Base-by-base conservation (phyloP, 1,140 invertebrate species). In the Tachypleus tridentatus region DNA sequence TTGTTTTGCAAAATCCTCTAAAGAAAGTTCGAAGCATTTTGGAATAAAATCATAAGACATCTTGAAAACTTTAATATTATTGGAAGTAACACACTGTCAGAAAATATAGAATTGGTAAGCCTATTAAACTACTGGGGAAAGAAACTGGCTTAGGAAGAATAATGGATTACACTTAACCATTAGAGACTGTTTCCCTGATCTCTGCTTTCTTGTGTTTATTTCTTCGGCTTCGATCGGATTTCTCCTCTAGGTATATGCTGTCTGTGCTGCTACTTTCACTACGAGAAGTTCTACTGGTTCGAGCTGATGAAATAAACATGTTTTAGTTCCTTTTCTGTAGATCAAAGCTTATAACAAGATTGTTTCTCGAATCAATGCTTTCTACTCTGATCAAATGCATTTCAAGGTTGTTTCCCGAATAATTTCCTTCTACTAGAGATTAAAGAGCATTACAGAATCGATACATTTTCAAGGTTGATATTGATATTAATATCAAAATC, bases 271-370 rank as follows among this genome's bases (percentile, higher is more conserved):
- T 64, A n/a, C 57, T 49, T 9, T 11, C 58, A 11, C 49, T 62
- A n/a, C 63, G 10, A 47, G 47, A 10, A n/a, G 57, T 9, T 4
- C 59, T 62, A 57, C 50, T 65, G 53, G 10, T 64, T 29, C 63
- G 57, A 4, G 51, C 62, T 63, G 48, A 64, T 48, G 49, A 60
- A n/a, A 59, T 10, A 64, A 58, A 61, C 10, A 52, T 51, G 8
- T 9, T 51, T 29, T 29, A 29, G 29, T 29, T 29, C 29, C 29
- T 29, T 29, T 29, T 29, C 29, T 29, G 29, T 29, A 29, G 29
- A 29, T 29, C 29, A 29, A 29, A 29, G 29, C 29, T 29, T 29
- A 29, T 29, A 29, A 29, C 29, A 2, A 29, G 29, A 29, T 29
- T 29, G 29, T 29, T 29, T 29, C 29, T 29, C 29, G 29, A 29